These are phyloP conservation scores for Otis tarda DNA, from an alignment of 2,113 vertebrate genomes.

Conservation along the genomic window DNA sequence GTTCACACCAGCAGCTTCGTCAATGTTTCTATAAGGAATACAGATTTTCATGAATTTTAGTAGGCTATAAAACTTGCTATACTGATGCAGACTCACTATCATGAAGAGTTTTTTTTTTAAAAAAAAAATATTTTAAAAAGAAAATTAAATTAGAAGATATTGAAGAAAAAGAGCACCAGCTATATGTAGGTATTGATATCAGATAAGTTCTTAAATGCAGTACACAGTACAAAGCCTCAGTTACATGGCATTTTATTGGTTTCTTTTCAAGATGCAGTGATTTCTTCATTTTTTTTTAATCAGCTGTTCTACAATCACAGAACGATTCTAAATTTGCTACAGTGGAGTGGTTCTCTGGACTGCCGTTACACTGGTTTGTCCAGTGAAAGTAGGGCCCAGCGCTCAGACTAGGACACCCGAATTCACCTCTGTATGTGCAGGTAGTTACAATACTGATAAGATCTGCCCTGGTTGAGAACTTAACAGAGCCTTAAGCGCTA, in stretches of 20 bases:
- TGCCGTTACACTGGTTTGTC: background rate
- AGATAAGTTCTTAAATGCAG: background rate
- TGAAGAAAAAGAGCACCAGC: background rate
- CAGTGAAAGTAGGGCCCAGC: background rate
- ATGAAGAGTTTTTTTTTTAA: background rate
- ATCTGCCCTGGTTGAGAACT: background rate
- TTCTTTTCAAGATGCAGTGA: background rate
- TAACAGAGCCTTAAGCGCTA: background rate
- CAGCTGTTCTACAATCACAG: background rate
- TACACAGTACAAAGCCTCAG: background rate
- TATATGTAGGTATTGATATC: background rate
- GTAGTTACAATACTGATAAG: background rate
- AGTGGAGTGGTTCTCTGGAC: background rate
- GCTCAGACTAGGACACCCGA: background rate
- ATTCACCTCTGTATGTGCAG: background rate
- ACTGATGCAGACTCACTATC: background rate
- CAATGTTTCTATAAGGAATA: background rate
- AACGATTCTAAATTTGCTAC: background rate
- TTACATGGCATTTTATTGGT: background rate
- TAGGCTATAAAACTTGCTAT: background rate
- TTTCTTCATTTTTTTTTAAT: background rate
- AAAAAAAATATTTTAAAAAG: background rate
- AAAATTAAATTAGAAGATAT: background rate
- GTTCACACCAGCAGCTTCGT: background rate
- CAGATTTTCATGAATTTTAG: background rate